phyloP scores from a whole-genome alignment of 2,888 invertebrate genomes.

The Choreutis nemorana region DNA sequence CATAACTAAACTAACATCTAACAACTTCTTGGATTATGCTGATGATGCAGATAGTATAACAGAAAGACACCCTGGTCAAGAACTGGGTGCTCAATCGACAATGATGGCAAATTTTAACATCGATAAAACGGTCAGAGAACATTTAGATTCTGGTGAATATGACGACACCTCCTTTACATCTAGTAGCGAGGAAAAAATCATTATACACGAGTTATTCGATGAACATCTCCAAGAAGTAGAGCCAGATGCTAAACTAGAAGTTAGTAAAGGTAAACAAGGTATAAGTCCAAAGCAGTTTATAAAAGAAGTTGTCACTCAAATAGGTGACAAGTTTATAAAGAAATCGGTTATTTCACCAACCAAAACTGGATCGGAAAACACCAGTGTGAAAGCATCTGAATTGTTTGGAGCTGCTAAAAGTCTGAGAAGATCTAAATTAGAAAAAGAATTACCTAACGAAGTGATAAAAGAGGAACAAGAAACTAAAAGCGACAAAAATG shows the following conservation, averaged over 20 bases:
- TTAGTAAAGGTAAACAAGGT: background rate
- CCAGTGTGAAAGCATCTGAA: conserved; percentile 38
- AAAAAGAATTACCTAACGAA: conserved; percentile 7
- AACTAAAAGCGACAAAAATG: conserved; percentile 16
- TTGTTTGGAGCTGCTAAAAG: conserved; percentile 33
- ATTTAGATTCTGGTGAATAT: conserved; percentile 48
- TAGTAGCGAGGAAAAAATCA: conserved; percentile 45
- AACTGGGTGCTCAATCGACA: conserved; percentile 42
- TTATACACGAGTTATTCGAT: conserved; percentile 27
- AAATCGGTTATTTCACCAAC: conserved; percentile 17
- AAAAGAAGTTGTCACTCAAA: conserved; percentile 29
- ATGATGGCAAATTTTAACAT: conserved; percentile 59
- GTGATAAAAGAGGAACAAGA: conserved; percentile 10
- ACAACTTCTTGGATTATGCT: conserved; percentile 42
- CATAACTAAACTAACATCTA: conserved; percentile 40
- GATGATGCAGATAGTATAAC: conserved; percentile 48
- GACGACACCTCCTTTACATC: conserved; percentile 49
- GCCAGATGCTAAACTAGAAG: background rate
- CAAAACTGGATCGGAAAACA: conserved; percentile 22
- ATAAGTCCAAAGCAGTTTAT: conserved; percentile 9
- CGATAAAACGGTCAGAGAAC: conserved; percentile 40
- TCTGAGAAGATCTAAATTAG: conserved; percentile 23
- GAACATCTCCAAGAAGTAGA: conserved; percentile 10
- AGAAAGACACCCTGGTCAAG: conserved; percentile 36
- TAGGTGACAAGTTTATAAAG: conserved; percentile 28